phyloP scores from a whole-genome alignment of 2,797 vertebrate genomes.

The Anguilla marmorata region DNA sequence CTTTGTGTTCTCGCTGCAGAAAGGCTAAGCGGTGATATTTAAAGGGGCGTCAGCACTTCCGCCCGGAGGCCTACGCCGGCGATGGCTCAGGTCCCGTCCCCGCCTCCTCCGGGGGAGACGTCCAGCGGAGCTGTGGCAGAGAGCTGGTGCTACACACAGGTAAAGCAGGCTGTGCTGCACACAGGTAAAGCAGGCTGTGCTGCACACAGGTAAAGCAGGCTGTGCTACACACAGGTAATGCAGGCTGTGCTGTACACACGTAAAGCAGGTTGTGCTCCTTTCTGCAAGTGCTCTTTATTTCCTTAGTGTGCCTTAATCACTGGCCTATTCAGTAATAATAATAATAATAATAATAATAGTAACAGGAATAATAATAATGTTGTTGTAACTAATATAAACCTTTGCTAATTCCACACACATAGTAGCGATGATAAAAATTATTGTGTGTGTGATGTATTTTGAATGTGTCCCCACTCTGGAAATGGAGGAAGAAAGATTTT shows the following conservation, averaged over 20 bases:
- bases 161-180: constrained; percentile 51
- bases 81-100: constrained; percentile 93
- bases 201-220: too few species aligned
- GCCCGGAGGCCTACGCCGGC: constrained; percentile 62
- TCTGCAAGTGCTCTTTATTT: background rate
- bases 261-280: background rate
- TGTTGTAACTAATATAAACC: background rate
- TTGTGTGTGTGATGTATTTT: background rate
- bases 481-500: background rate
- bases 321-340: background rate
- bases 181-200: too few species aligned
- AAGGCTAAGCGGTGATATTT: constrained; percentile 63
- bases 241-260: too few species aligned
- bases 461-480: background rate
- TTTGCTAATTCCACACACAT: background rate
- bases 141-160: constrained; percentile 99
- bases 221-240: too few species aligned
- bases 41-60: constrained; percentile 61
- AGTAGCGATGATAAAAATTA: background rate
- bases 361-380: background rate
- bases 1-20: constrained; percentile 33
- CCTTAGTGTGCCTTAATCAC: background rate
- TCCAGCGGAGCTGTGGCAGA: constrained; percentile 94
- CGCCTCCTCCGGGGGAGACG: constrained; percentile 93
- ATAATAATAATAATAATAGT: background rate